Base-by-base conservation (phyloP, 2,797 vertebrate species). In the Neomorphus geoffroyi region DNA sequence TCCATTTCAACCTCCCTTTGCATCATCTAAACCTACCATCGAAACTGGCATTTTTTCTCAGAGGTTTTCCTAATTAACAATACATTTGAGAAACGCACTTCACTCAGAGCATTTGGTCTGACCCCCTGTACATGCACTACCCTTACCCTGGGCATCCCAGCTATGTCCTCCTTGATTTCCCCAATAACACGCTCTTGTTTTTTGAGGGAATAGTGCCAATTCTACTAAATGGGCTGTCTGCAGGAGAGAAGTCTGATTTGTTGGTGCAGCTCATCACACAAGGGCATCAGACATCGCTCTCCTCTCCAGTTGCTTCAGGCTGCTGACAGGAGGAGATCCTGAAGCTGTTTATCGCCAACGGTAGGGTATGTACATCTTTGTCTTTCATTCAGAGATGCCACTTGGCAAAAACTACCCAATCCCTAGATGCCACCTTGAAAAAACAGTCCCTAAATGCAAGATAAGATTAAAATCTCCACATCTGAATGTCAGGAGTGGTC, bases 151-250 rank as follows among this genome's bases (percentile, higher is more conserved):
- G 72, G 50, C 64, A 93, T 56, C 56, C 83, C 92, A 85, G 67
- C 46, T 33, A 23, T 0, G 3, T 2, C 43, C 65, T 66, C 32
- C 11, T 3, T 1, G 1, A 13, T 26, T 71, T 80, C 51, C 54
- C 75, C 21, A 15, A 11, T 17, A 71, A 67, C 18, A 4, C 1
- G 6, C 5, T 69, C 54, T 35, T 33, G 19, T 0, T 11, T 75
- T 71, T 57, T 33, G 56, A 78, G 43, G 30, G 11, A 87, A 69
- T 7, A 18, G 24, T 28, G 74, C 4, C 32, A 41, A 54, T 71
- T 56, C 53, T 35, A 32, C 18, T 64, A 53, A 60, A 66, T 1
- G 7, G 51, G 14, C 32, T 33, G 3, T 64, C n/a, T 87, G 54
- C 23, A 74, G 66, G 51, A 75, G 75, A 78, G 10, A 28, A 46